Evolutionary conservation across 2,888 invertebrate genomes (phyloP), one percentile per base, ranked within the genome.

Genomic region (Zhuqinia jingwanae): DNA sequence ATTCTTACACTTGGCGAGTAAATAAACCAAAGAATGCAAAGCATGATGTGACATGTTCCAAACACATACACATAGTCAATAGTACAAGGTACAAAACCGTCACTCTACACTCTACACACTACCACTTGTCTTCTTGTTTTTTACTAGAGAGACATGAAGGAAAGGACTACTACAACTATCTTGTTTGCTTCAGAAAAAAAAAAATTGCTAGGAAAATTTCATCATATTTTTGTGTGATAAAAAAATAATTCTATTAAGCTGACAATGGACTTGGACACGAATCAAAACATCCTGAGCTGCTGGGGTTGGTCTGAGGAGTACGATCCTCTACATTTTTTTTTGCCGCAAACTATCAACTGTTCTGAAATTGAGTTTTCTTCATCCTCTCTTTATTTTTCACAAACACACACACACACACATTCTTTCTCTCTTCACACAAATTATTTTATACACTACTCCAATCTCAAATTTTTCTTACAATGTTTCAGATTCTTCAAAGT

Each of bases 211-310:
- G 58, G 22, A 58, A 73, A 73, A 73, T 70, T 70, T 47, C 68
- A 47, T 76, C 58, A 56, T 76, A 76, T 76, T 76, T 76, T 58
- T n/a, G 20, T 45, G 45, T 27, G 78, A 63, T 27, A 56, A 58
- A 81, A 79, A 25, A 50, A 50, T 73, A 73, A 73, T 73, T 73
- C 73, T 73, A 53, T 73, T 73, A 73, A 73, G 60, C 47, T 73
- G 63, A 82, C 83, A 76, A 76, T 76, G 25, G 76, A 65, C 60
- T 78, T 78, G 85, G 68, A 85, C 45, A 73, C 42, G 78, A 70
- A 60, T 85, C 85, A 85, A 78, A 78, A 78, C 78, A 77, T 27
- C 25, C 45, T 65, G 79, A 30, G 36, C n/a, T 63, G 65, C 5
- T 36, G 36, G 36, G 3, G 36, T 6, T 36, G 36, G 36, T 36